Conservation (phyloP, 2,113 vertebrate species). For the Sclerurus mexicanus region DNA sequence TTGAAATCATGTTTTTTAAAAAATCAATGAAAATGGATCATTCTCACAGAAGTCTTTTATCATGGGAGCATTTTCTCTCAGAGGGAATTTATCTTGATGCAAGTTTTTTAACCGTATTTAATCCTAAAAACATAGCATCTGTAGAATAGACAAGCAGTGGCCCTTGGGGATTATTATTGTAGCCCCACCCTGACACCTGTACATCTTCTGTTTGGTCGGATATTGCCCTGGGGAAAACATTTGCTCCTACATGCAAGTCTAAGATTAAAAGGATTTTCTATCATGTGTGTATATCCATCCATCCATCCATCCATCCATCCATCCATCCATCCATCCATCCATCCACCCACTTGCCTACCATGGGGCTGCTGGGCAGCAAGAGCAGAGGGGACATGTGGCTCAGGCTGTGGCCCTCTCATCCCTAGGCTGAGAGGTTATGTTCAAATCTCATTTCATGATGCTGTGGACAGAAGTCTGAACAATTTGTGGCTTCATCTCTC, state of each 20-base stretch:
- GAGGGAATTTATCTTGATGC: not conserved
- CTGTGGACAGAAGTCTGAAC: not conserved
- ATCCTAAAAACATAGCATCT: not conserved
- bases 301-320: not conserved
- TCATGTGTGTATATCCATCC: not conserved
- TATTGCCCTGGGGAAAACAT: not conserved
- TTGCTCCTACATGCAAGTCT: not conserved
- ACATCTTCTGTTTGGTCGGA: not conserved
- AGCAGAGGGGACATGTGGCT: not conserved
- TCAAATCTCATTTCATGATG: not conserved
- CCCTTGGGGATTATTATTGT: not conserved
- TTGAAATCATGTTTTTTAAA: not conserved
- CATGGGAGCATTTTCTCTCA: not conserved
- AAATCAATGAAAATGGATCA: not conserved
- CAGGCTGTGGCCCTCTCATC: not conserved
- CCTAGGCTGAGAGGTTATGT: not conserved
- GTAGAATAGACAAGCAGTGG: not conserved
- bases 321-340: not conserved
- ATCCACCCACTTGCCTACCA: no score
- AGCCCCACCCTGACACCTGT: constrained; percentile 16
- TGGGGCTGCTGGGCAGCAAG: not conserved
- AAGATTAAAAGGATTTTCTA: constrained; percentile 15
- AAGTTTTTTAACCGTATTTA: not conserved
- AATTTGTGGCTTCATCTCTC: not conserved
- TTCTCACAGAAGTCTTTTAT: not conserved